Percentiles rank a stretch among this genome's conserved stretches.
Conservation (phyloP, 2,888 invertebrate species). For the Clepsis dumicolana region DNA sequence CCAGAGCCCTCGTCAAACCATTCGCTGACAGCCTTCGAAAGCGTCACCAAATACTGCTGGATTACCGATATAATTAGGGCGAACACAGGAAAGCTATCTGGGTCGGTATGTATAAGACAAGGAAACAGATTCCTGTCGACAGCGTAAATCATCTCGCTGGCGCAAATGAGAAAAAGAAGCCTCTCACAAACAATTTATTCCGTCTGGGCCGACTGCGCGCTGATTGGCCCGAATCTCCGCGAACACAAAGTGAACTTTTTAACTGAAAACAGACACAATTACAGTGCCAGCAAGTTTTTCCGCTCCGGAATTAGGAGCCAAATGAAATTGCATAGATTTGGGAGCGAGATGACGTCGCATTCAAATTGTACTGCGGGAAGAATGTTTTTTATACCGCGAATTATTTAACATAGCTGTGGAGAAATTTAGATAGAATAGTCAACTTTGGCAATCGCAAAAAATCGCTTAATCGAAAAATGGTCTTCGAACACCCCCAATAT, state of each 20-base stretch:
- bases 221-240: conserved; percentile 40
- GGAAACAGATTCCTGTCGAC: conserved; percentile 39
- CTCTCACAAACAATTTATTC: conserved; percentile 45
- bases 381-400: neutral
- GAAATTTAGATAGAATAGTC: too few relatives aligned
- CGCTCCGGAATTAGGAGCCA: conserved; percentile 21
- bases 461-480: too few relatives aligned
- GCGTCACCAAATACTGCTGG: conserved; percentile 29
- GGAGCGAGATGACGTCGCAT: conserved; percentile 13
- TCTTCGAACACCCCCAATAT: too few relatives aligned
- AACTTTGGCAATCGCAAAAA: too few relatives aligned
- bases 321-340: conserved; percentile 34
- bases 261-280: conserved; percentile 43
- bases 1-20: conserved; percentile 7
- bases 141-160: conserved; percentile 44
- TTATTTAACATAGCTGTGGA: neutral
- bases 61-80: conserved; percentile 40
- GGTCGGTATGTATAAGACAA: conserved; percentile 25
- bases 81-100: conserved; percentile 39
- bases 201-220: conserved; percentile 39
- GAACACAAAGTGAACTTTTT: conserved; percentile 42
- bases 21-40: neutral
- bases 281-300: conserved; percentile 37
- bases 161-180: conserved; percentile 45
- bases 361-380: conserved; percentile 4